Percentiles rank a stretch among this genome's conserved stretches.
phyloP scores from a whole-genome alignment of 2,888 invertebrate species.

The Crossocerus cetratus region DNA sequence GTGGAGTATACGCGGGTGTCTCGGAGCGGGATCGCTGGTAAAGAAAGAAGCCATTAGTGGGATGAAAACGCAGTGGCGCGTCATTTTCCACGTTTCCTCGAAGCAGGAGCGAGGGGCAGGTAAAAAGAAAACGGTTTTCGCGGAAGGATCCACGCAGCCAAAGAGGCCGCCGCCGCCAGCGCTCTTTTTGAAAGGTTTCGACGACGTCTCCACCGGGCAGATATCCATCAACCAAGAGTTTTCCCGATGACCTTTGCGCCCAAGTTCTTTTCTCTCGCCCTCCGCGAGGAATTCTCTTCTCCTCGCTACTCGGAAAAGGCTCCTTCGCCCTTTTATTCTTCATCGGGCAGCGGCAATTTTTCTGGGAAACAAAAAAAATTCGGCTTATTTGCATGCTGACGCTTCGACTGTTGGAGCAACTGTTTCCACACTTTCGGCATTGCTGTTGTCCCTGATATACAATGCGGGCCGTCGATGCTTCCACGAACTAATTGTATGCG shows the following conservation, averaged over 20 bases:
- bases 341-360: too few relatives aligned
- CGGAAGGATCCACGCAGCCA: constrained; percentile 39
- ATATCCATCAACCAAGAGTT: constrained; percentile 42
- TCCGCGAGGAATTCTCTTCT: constrained; percentile 14
- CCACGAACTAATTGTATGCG: too few relatives aligned
- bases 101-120: constrained; percentile 34
- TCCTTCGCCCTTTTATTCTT: background rate
- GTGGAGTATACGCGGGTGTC: too few relatives aligned
- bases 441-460: too few relatives aligned
- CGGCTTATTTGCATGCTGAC: too few relatives aligned
- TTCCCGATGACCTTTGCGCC: constrained; percentile 31
- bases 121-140: constrained; percentile 53
- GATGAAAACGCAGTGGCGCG: constrained; percentile 42
- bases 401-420: too few relatives aligned
- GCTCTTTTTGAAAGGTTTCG: constrained; percentile 34
- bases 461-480: too few relatives aligned
- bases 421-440: too few relatives aligned
- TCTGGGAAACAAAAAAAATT: too few relatives aligned
- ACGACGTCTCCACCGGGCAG: constrained; percentile 28
- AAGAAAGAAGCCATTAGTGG: constrained; percentile 48
- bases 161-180: constrained; percentile 9
- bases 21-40: constrained; percentile 26
- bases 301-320: background rate
- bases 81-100: constrained; percentile 44
- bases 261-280: constrained; percentile 4